Evolutionary conservation across 2,113 vertebrate species (phyloP), one percentile per base, ranked within the genome.

Genomic region (Cyrtonyx montezumae): DNA sequence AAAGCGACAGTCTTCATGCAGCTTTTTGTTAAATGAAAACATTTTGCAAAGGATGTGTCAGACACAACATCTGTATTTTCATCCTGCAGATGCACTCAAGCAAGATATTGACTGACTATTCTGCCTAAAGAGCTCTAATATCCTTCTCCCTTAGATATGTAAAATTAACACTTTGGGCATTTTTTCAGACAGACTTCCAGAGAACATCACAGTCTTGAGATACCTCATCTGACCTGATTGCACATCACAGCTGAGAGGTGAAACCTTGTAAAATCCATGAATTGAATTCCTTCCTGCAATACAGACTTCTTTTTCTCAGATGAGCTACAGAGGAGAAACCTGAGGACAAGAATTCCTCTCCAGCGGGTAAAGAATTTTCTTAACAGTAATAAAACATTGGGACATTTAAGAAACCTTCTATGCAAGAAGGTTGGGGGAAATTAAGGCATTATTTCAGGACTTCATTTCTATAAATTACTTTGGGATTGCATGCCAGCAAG

Each of bases 401-500:
- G 26, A 36, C 19, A 63, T 87, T 61, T 58, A 79, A 87, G 26
- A 73, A 91, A 76, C 56, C 40, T 32, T 22, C 51, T 77, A 30
- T 62, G 43, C 42, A 78, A 84, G 56, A 80, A 68, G 15, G 4
- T 11, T 42, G 26, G 55, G 23, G 42, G 67, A 90, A 95, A 74
- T 43, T 28, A 90, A 78, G 23, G 45, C 66, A 88, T 68, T 62
- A 73, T 66, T 85, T 61, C 8, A 88, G 70, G 92, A 88, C 84
- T 84, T 90, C 2, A 87, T 91, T 69, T 78, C 45, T 86, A 81
- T 84, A 79, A 88, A 80, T 65, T 65, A 82, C 82, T 91, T 96
- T 37, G 79, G 25, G 43, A 71, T 42, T 58, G 19, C 15, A 28
- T 49, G 66, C 73, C 25, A 65, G 4, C 36, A 73, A 84, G 58